phyloP scores from a whole-genome alignment of 1,140 invertebrate genomes.

The Diprion similis region DNA sequence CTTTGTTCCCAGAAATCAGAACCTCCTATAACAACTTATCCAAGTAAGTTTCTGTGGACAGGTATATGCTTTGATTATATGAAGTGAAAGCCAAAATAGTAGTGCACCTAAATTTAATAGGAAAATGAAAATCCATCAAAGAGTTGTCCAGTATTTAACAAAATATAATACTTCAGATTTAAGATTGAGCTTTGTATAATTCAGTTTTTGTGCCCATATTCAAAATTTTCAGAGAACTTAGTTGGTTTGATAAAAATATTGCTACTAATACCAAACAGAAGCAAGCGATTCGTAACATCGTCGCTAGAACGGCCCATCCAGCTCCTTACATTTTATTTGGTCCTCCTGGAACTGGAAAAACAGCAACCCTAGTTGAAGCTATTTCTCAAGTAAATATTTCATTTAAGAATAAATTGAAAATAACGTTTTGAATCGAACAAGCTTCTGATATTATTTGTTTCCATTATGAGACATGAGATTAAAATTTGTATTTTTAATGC shows the following conservation, averaged over 20 bases:
- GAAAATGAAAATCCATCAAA: not conserved
- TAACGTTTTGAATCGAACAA: too few species aligned
- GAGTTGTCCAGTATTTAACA: not conserved
- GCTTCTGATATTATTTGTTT: too few species aligned
- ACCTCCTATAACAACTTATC: slow-evolving; percentile 8
- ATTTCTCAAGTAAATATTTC: slow-evolving; percentile 64
- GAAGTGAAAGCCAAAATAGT: not conserved
- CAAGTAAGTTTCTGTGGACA: slow-evolving; percentile 12
- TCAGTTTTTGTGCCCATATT: slow-evolving; percentile 23
- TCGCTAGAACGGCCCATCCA: slow-evolving; percentile 64
- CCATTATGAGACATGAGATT: too few species aligned
- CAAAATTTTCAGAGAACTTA: slow-evolving; percentile 31
- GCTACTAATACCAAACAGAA: slow-evolving; percentile 68
- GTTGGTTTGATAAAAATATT: slow-evolving; percentile 77
- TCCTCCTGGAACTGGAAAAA: slow-evolving; percentile 84
- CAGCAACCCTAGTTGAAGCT: slow-evolving; percentile 78
- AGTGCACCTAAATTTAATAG: too few species aligned
- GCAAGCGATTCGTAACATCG: slow-evolving; percentile 71
- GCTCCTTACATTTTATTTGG: slow-evolving; percentile 81
- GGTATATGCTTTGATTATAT: slow-evolving; percentile 2
- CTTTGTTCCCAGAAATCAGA: slow-evolving; percentile 35
- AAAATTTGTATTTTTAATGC: too few species aligned
- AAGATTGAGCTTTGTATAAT: slow-evolving; percentile 16
- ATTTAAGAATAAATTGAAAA: not conserved
- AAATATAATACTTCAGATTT: slow-evolving; percentile 8